Base-by-base conservation (phyloP, 1,140 invertebrate genomes). In the Calycopis cecrops region DNA sequence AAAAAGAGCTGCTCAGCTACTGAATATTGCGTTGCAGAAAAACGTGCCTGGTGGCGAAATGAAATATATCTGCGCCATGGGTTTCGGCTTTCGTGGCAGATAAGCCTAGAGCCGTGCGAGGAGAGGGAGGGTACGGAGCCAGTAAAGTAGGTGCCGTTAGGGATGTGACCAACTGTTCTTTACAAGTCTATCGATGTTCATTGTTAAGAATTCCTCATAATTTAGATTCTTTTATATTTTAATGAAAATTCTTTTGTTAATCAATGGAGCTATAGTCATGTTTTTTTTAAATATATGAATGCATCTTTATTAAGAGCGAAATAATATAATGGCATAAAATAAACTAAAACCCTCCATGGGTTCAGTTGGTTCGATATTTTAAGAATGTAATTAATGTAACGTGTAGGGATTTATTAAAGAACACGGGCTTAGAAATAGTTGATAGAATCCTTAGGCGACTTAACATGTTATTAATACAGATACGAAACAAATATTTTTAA, bases 31-130 rank as follows among this genome's bases (percentile, higher is more conserved):
- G 47, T 60, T 69, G 58, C 65, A 76, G 64, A 76, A 76, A 76
- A 76, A 74, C 69, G 60, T 69, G 68, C 69, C 72, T 70, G 67
- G 68, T 73, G 75, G 63, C 71, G 68, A 69, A 69, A 74, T 76
- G 73, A 77, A 72, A 77, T 75, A 74, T 78, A 71, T 78, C 68
- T 73, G 67, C 62, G 56, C 53, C 42, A 53, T 60, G 71, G 59
- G 65, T 65, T 71, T 64, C 59, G 52, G 70, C 21, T 28, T 28
- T 28, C 21, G 21, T 6, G 67, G 61, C 66, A 67, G 73, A 73
- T 74, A 76, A 75, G 71, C 65, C 63, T 57, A 54, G 62, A 55
- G 62, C 57, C 62, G 62, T 34, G 55, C 51, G 52, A 60, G 40
- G 38, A 51, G 60, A 67, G 65, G 67, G 65, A 65, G 66, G 69